Conservation (phyloP, 1,140 invertebrate species). For the Rhagoletis zephyria region DNA sequence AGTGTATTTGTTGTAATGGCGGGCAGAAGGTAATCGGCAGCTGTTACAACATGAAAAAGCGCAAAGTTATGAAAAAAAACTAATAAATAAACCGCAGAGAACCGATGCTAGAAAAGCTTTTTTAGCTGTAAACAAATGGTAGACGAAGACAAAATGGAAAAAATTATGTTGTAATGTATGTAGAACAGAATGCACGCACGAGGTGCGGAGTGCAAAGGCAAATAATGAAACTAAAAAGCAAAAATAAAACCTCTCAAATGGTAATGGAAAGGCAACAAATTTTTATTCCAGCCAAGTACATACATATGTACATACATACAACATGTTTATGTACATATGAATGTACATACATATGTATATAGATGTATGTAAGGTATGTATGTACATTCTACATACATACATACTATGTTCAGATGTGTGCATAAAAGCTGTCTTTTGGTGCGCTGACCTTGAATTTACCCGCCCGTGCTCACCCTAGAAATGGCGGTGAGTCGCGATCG, state of each 20-base stretch:
- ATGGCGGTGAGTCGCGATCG: background rate
- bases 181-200: background rate
- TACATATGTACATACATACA: background rate
- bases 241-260: background rate
- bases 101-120: constrained; percentile 1
- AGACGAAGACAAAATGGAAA: constrained; percentile 31
- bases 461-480: background rate
- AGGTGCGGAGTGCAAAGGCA: background rate
- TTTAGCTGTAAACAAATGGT: constrained; percentile 33
- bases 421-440: background rate
- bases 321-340: background rate
- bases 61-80: background rate
- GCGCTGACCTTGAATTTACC: constrained; percentile 35
- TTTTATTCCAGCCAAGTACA: background rate
- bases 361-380: background rate
- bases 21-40: constrained; percentile 10
- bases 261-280: background rate
- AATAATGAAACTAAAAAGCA: background rate
- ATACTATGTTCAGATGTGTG: background rate
- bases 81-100: background rate
- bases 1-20: constrained; percentile 29
- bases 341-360: background rate
- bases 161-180: constrained; percentile 36
- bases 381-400: background rate
- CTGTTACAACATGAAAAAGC: constrained; percentile 37